Conservation (phyloP, 2,797 vertebrate genomes). For the Falco concolor region DNA sequence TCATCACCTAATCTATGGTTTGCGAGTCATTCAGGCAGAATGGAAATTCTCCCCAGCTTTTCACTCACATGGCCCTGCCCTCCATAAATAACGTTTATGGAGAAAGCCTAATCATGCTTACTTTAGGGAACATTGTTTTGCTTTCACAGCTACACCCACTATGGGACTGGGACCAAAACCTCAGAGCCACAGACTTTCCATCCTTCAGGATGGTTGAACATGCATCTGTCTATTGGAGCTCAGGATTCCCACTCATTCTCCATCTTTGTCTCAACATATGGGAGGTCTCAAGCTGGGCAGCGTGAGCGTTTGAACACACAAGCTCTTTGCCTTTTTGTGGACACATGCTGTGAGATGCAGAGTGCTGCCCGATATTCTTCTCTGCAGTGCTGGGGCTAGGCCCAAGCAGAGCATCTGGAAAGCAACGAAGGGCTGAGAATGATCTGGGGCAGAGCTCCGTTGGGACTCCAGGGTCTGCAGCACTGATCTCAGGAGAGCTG, state of each 20-base stretch:
- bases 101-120: background rate
- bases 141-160: slow-evolving; percentile 8
- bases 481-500: background rate
- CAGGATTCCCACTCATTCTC: background rate
- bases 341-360: background rate
- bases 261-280: background rate
- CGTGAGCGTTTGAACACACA: background rate
- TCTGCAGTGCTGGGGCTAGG: background rate
- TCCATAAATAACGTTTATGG: background rate
- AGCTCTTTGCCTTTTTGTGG: background rate
- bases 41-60: slow-evolving; percentile 17
- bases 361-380: fast-evolving
- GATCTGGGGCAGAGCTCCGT: background rate
- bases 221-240: background rate
- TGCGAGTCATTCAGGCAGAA: background rate
- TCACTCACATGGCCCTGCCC: background rate
- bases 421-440: background rate
- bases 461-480: background rate
- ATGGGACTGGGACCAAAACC: background rate
- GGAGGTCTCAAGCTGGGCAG: background rate
- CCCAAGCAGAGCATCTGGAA: background rate
- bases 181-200: background rate
- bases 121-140: slow-evolving; percentile 15
- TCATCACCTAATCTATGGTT: background rate
- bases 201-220: background rate